Conservation (phyloP, 2,888 invertebrate genomes). For the Oxytorus armatus region DNA sequence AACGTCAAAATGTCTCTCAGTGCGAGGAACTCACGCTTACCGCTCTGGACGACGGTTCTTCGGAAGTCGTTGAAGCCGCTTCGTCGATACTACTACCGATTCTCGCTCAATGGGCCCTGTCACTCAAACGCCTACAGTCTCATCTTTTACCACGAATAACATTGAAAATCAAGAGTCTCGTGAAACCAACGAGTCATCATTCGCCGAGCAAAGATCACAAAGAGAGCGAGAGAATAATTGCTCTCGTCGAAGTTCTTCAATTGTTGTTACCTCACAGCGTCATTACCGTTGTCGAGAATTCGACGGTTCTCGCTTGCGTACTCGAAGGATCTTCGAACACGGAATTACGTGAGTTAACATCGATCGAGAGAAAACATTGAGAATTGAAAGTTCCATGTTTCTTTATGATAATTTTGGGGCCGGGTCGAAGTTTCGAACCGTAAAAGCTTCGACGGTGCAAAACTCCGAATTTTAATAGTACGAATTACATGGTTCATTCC, state of each 20-base stretch:
- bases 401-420: background rate
- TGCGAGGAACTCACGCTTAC: constrained; percentile 87
- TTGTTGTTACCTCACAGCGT: constrained; percentile 80
- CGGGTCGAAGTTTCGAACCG: too few species aligned
- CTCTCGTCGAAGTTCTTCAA: constrained; percentile 77
- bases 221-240: constrained; percentile 76
- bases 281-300: constrained; percentile 76
- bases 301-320: constrained; percentile 73
- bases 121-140: constrained; percentile 86
- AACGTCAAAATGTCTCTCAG: constrained; percentile 74
- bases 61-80: constrained; percentile 86
- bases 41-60: constrained; percentile 86
- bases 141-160: constrained; percentile 84
- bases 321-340: constrained; percentile 73
- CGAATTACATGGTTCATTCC: too few species aligned
- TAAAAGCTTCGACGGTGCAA: too few species aligned
- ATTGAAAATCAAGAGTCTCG: constrained; percentile 77
- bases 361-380: background rate
- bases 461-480: too few species aligned
- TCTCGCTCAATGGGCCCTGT: constrained; percentile 88
- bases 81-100: constrained; percentile 87
- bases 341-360: constrained; percentile 75
- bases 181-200: constrained; percentile 76
- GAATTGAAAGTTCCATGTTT: background rate
- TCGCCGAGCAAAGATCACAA: constrained; percentile 77